These are phyloP conservation scores for Ephydatia muelleri DNA, from an alignment of 37 sponge, comb jelly and placozoan genomes.

Conservation along the genomic window DNA sequence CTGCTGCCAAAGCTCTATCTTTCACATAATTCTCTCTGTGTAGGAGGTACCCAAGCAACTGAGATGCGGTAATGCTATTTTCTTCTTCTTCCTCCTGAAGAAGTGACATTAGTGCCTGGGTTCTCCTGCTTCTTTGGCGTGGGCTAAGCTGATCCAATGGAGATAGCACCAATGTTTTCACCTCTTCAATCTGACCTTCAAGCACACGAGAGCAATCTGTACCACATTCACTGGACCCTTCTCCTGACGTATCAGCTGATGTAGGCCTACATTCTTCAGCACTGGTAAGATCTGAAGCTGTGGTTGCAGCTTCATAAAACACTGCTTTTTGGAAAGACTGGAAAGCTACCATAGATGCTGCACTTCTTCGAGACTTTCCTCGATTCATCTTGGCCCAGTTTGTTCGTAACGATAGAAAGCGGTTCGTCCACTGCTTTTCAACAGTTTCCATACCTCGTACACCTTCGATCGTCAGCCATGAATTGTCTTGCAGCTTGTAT, in stretches of 20 bases:
- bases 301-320: neutral
- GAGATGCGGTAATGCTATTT: too few relatives aligned
- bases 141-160: too few relatives aligned
- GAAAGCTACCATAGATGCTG: neutral
- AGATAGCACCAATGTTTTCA: too few relatives aligned
- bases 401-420: neutral
- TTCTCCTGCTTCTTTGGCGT: too few relatives aligned
- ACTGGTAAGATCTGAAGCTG: neutral
- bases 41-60: too few relatives aligned
- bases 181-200: too few relatives aligned
- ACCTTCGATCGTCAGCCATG: neutral
- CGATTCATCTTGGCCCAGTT: neutral
- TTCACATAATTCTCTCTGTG: too few relatives aligned
- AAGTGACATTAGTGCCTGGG: too few relatives aligned
- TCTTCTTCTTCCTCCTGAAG: too few relatives aligned
- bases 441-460: neutral
- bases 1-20: too few relatives aligned
- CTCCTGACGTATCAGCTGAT: slow-evolving; percentile 1
- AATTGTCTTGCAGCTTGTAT: neutral
- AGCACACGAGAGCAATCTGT: too few relatives aligned
- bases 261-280: neutral
- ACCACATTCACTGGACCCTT: neutral
- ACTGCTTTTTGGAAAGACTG: neutral
- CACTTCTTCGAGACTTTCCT: neutral
- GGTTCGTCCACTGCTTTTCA: neutral